phyloP scores from a whole-genome alignment of 2,888 invertebrate genomes.

The Adelphocoris suturalis region DNA sequence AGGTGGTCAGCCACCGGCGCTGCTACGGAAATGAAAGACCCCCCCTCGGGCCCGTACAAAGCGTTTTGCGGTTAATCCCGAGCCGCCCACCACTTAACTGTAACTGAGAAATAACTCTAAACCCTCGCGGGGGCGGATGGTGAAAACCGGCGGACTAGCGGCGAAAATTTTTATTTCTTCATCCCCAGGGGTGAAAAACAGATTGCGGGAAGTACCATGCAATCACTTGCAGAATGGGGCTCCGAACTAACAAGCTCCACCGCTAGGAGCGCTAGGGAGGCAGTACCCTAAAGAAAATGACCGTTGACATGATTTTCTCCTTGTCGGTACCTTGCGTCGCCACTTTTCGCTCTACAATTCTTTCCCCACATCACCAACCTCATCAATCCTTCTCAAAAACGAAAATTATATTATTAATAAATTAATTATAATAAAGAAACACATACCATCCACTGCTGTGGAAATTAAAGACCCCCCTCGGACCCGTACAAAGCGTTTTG shows the following conservation, averaged over 20 bases:
- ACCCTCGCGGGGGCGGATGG: background rate
- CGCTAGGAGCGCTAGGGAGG: no score
- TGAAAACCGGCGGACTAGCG: background rate
- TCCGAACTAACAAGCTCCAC: no score
- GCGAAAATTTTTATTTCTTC: background rate
- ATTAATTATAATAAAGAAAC: no score
- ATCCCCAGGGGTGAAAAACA: background rate
- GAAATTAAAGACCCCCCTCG: background rate
- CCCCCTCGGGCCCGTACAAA: background rate
- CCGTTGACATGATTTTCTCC: no score
- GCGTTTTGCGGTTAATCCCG: conserved; percentile 39
- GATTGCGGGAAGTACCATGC: background rate
- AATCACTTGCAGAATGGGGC: background rate
- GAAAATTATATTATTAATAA: no score
- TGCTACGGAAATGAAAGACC: conserved; percentile 21
- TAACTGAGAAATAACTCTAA: conserved; percentile 23
- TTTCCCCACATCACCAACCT: no score
- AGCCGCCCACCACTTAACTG: conserved; percentile 20
- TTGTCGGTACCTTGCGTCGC: no score
- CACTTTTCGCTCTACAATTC: no score
- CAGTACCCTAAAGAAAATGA: no score
- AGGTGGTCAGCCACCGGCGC: conserved; percentile 36
- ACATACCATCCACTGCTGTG: no score
- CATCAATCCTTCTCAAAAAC: no score
- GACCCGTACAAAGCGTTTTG: conserved; percentile 38